Evolutionary conservation across 2,797 vertebrate genomes (phyloP).

Genomic region (Tragelaphus eurycerus): DNA sequence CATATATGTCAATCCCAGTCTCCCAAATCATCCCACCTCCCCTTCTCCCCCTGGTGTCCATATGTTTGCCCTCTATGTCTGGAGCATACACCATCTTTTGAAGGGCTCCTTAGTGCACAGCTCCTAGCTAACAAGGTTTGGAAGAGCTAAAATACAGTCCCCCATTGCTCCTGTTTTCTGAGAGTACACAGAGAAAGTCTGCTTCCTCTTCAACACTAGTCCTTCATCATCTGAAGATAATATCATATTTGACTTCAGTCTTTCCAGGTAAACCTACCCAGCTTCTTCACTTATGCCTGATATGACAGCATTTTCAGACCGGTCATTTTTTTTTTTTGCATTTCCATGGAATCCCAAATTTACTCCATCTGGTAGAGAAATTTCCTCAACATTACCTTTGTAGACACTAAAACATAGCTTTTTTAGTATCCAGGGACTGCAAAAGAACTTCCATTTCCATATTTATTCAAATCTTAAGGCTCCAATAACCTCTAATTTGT

Average conservation of each 20-base stretch:
- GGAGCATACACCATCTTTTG: not conserved
- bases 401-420: constrained; percentile 1
- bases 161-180: not conserved
- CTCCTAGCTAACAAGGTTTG: not conserved
- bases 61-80: not conserved
- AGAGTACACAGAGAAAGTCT: not conserved
- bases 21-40: not conserved
- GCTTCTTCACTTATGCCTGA: not conserved
- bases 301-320: not conserved
- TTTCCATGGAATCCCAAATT: constrained; percentile 11
- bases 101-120: not conserved
- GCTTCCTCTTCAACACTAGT: not conserved
- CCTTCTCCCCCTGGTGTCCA: not conserved
- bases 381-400: not conserved
- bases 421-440: not conserved
- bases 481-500: constrained; percentile 61
- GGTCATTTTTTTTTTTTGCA: not conserved
- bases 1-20: not conserved
- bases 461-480: constrained; percentile 61
- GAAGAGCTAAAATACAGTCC: not conserved
- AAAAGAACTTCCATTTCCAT: constrained; percentile 50
- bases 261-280: not conserved
- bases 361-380: not conserved
- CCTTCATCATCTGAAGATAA: not conserved
- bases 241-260: not conserved